phyloP scores from a whole-genome alignment of 1,140 invertebrate genomes.

The Lepidurus couesii region DNA sequence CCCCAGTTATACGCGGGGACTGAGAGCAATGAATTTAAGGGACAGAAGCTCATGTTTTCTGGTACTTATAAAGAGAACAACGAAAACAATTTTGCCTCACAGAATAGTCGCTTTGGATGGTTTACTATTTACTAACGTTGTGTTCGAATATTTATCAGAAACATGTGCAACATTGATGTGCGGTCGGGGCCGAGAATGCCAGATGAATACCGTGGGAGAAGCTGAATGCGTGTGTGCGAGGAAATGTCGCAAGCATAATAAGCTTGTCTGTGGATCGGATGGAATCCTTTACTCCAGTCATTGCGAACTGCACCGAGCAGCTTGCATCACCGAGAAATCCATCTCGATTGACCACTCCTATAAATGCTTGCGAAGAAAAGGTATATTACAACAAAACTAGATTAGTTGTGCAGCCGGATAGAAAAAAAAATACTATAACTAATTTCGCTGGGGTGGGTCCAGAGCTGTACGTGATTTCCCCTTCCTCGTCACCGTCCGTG shows the following conservation, averaged over 20 bases:
- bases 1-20: too few relatives aligned
- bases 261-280: constrained; percentile 65
- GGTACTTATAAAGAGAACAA: too few relatives aligned
- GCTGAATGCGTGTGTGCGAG: constrained; percentile 58
- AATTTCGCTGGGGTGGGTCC: not conserved
- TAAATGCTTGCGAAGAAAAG: constrained; percentile 35
- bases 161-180: constrained; percentile 61
- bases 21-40: too few relatives aligned
- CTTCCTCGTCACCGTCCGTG: not conserved
- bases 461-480: constrained; percentile 23
- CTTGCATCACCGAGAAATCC: constrained; percentile 55
- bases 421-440: not conserved
- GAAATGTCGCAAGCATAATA: constrained; percentile 52
- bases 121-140: not conserved
- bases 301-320: constrained; percentile 65
- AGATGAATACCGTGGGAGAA: constrained; percentile 47
- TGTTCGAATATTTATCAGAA: constrained; percentile 44
- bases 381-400: constrained; percentile 24
- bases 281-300: constrained; percentile 66
- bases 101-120: not conserved
- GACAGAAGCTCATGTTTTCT: too few relatives aligned
- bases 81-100: not conserved
- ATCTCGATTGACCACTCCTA: constrained; percentile 49
- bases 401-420: not conserved
- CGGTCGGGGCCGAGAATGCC: constrained; percentile 61